phyloP scores from a whole-genome alignment of 1,140 invertebrate species.

The Helicoverpa zea region DNA sequence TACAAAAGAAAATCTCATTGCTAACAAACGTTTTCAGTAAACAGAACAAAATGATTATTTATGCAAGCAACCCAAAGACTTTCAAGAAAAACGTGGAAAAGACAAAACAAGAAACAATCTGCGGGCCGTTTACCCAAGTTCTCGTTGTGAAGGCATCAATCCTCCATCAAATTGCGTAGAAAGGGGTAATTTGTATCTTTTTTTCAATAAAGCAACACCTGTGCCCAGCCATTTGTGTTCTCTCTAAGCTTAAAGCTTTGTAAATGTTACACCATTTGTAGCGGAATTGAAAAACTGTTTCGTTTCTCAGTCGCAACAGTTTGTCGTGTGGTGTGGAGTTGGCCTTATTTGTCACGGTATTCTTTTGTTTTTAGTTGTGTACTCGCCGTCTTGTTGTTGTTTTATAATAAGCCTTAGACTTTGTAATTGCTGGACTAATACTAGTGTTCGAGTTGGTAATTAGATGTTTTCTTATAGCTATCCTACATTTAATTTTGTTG shows the following conservation, averaged over 20 bases:
- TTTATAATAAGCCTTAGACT: constrained; percentile 11
- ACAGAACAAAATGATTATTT: constrained; percentile 20
- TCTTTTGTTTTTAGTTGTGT: constrained; percentile 25
- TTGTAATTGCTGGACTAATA: constrained; percentile 9
- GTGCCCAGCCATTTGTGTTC: constrained; percentile 74
- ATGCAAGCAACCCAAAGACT: constrained; percentile 24
- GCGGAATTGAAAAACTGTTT: constrained; percentile 83
- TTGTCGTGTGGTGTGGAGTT: constrained; percentile 54
- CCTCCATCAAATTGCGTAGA: constrained; percentile 65
- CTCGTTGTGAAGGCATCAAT: constrained; percentile 61
- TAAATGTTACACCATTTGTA: constrained; percentile 84
- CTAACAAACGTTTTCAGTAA: constrained; percentile 20
- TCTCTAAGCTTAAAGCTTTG: constrained; percentile 77
- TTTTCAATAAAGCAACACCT: constrained; percentile 85
- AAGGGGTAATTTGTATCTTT: constrained; percentile 82
- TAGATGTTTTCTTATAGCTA: neutral
- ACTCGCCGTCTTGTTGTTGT: constrained; percentile 23
- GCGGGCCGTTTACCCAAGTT: constrained; percentile 43
- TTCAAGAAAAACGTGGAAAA: constrained; percentile 12
- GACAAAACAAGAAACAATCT: constrained; percentile 47
- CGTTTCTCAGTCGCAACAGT: constrained; percentile 68
- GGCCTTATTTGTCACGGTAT: constrained; percentile 55
- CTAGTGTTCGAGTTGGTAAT: neutral
- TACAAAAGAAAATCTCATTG: constrained; percentile 29
- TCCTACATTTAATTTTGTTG: neutral